Evolutionary conservation across 2,113 vertebrate genomes (phyloP).

Genomic region (Crotalus viridis): DNA sequence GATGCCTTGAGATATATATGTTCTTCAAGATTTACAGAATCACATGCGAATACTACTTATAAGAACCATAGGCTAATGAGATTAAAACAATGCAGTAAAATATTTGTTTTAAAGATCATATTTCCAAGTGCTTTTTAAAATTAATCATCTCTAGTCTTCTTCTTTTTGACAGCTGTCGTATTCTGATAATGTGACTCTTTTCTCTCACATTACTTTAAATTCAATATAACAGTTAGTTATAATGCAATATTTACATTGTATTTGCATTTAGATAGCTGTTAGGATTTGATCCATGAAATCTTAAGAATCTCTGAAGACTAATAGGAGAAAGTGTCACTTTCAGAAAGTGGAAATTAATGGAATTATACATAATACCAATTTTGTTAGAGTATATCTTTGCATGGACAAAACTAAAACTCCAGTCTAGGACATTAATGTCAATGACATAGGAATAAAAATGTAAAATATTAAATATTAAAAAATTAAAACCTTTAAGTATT

Average conservation of each 20-base stretch:
- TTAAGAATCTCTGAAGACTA: background rate
- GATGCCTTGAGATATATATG: background rate
- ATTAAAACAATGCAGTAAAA: slow-evolving; percentile 53
- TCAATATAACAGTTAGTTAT: background rate
- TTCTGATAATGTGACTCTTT: background rate
- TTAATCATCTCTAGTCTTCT: slow-evolving; percentile 1
- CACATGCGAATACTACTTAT: slow-evolving; percentile 13
- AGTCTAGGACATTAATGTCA: background rate
- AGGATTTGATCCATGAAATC: background rate
- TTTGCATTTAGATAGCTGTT: slow-evolving; percentile 6
- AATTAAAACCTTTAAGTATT: background rate
- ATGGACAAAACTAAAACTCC: background rate
- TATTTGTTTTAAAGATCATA: slow-evolving; percentile 36
- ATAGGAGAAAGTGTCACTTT: background rate
- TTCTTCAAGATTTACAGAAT: slow-evolving; percentile 32
- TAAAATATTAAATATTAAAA: background rate
- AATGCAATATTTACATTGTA: background rate
- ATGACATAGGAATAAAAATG: background rate
- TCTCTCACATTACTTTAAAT: background rate
- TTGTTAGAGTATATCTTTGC: background rate
- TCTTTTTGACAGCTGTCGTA: background rate
- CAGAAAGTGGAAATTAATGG: background rate
- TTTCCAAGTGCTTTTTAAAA: background rate
- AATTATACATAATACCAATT: background rate
- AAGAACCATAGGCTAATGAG: slow-evolving; percentile 42